Base-by-base conservation (phyloP, 2,113 vertebrate species). In the Lycaon pictus region DNA sequence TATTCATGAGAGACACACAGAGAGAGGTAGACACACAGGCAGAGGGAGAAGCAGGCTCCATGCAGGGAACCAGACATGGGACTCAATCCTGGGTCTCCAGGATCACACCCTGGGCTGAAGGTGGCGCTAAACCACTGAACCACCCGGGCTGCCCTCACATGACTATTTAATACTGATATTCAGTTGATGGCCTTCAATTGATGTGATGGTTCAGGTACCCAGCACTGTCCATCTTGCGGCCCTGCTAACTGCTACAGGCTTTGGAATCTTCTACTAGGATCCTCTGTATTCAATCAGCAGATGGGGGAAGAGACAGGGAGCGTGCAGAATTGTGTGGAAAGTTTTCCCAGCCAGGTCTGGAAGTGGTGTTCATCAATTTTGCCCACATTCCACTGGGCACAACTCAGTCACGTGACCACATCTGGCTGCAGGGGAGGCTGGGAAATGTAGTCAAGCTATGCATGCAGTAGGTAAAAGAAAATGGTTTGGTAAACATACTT, bases 381-480 rank as follows among this genome's bases (percentile, higher is more conserved):
- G 80, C 74, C 37, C 84, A 58, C 22, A 67, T 74, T 62, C 37
- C 56, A 63, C 23, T 72, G 79, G 32, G 43, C 58, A 69, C 48
- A 82, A 93, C 15, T 76, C 87, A 56, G 43, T 71, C 71, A 23
- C 32, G 22, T 63, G 90, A 63, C 72, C 20, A 51, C 32, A 48
- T 12, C 19, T 88, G 81, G 62, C 65, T 20, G 6, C 51, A 77
- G 22, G 17, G 12, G 9, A 94, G 43, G 55, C 80, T 79, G 89
- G 77, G 89, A 82, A 96, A 85, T 83, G 74, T 72, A 95, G 92
- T 79, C 67, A 81, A 88, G 48, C 48, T 74, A 22, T 77, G 81
- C 0, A 15, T 17, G 48, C 19, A 65, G 58, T 23, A 82, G 17
- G 53, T 71, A 23, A 97, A 91, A 91, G 37, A 53, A 91, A 97